A percentile compares a stretch with the other conserved stretches of the same genome.
These are phyloP conservation scores for Nesospiza acunhae DNA, from an alignment of 2,113 vertebrate genomes.

Conservation along the genomic window DNA sequence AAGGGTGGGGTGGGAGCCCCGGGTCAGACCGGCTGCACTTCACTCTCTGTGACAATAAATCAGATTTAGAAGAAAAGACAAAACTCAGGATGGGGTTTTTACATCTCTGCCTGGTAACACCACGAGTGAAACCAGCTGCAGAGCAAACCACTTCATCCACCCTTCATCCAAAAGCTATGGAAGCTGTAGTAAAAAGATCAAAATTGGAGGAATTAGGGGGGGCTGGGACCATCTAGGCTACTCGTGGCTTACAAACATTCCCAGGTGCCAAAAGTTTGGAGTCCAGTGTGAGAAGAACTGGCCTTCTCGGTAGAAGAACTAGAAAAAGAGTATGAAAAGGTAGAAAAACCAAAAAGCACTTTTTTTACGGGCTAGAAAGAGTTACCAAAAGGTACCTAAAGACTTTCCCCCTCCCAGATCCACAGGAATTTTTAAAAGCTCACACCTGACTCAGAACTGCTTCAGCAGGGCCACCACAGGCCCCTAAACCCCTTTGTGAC, in stretches of 20 bases:
- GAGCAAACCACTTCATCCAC: conserved; percentile 8
- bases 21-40: conserved; percentile 21
- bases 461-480: not conserved
- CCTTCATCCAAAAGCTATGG: not conserved
- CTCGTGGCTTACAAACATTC: not conserved
- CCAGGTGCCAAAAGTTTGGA: not conserved
- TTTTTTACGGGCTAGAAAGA: conserved; percentile 19
- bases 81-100: not conserved
- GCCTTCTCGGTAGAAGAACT: not conserved
- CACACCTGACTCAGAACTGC: not conserved
- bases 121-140: conserved; percentile 46
- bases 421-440: not conserved
- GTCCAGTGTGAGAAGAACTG: not conserved
- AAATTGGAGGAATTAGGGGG: not conserved
- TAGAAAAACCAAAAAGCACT: conserved; percentile 41
- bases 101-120: not conserved
- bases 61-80: not conserved
- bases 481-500: not conserved
- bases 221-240: not conserved
- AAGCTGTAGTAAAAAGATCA: not conserved
- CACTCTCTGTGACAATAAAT: not conserved
- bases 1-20: not conserved
- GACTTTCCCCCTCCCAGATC: not conserved
- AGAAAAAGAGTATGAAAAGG: conserved; percentile 67
- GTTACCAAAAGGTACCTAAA: not conserved